Percentiles rank a stretch among this genome's conserved stretches.
phyloP scores from a whole-genome alignment of 2,797 vertebrate species.

The Platalea minor region DNA sequence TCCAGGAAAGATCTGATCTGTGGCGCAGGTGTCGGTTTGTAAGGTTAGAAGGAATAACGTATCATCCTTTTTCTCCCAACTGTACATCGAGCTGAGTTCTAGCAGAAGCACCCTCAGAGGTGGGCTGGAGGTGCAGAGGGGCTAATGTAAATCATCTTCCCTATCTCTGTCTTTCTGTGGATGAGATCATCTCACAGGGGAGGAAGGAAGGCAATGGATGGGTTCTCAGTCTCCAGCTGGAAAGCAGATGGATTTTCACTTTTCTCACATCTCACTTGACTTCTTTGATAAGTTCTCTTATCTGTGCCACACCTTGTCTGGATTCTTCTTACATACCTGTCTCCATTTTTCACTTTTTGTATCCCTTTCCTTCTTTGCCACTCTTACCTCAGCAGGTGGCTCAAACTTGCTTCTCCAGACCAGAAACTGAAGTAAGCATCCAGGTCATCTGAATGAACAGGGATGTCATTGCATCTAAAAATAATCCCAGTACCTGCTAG shows the following conservation, averaged over 20 bases:
- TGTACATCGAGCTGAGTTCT: background rate
- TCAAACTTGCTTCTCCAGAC: background rate
- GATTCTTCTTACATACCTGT: background rate
- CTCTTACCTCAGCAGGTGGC: background rate
- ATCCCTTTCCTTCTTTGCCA: background rate
- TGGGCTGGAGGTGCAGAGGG: background rate
- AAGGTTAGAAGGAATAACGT: background rate
- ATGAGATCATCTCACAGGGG: background rate
- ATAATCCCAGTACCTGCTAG: slow-evolving; percentile 12
- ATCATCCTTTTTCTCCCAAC: background rate
- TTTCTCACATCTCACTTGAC: background rate
- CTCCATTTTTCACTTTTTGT: background rate
- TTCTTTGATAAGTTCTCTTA: background rate
- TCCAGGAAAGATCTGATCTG: background rate
- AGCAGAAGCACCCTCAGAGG: background rate
- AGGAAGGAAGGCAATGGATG: background rate
- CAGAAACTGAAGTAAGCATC: background rate
- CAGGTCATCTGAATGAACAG: slow-evolving; percentile 23
- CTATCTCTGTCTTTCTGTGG: background rate
- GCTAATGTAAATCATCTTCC: background rate
- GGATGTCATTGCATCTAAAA: slow-evolving; percentile 44
- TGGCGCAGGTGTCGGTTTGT: background rate
- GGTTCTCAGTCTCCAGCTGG: background rate
- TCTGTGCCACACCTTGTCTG: background rate
- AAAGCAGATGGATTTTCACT: background rate